Base-by-base conservation (phyloP, 2,888 invertebrate genomes). In the Diarsia brunnea region DNA sequence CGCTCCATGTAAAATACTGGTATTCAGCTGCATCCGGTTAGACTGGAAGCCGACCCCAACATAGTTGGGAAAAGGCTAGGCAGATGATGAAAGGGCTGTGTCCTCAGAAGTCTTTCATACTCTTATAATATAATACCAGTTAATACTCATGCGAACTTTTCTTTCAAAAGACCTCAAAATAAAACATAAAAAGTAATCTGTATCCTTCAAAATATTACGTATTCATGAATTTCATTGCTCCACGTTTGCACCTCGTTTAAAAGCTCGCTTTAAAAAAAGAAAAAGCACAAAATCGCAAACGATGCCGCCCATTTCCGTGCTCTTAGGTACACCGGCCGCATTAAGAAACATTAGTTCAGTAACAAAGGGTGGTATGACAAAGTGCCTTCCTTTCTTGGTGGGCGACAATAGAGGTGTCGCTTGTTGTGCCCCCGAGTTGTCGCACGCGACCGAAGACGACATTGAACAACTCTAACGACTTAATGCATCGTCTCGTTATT, bases 331-430 rank as follows among this genome's bases (percentile, higher is more conserved):
- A 90, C 87, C 86, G 89, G 86, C 88, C 89, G 90, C 93, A 93
- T 94, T 94, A 93, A 94, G 92, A 90, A 91, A 93, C 94, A 94
- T 95, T 95, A 95, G 93, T 92, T 91, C 89, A 85, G 89, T 92
- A 91, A 95, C 94, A 95, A 95, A 95, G 92, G 92, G 91, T 90
- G 89, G 91, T 91, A 90, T 94, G 94, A 94, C 94, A 94, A 94
- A 94, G 94, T 94, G 93, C 91, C 92, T 92, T 90, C 88, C 88
- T 87, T 84, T 85, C 85, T 87, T 86, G 91, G 90, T 80, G 85
- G 89, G 90, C 88, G 89, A 94, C 92, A 93, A 93, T 90, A 88
- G 91, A 89, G 88, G 90, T 90, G 91, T 90, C 89, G 90, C 84
- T 87, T 86, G 91, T 88, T 89, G 89, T 90, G 87, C 83, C 82